Conservation (phyloP, 1,140 invertebrate genomes). For the Pseudobourletiella spinata region DNA sequence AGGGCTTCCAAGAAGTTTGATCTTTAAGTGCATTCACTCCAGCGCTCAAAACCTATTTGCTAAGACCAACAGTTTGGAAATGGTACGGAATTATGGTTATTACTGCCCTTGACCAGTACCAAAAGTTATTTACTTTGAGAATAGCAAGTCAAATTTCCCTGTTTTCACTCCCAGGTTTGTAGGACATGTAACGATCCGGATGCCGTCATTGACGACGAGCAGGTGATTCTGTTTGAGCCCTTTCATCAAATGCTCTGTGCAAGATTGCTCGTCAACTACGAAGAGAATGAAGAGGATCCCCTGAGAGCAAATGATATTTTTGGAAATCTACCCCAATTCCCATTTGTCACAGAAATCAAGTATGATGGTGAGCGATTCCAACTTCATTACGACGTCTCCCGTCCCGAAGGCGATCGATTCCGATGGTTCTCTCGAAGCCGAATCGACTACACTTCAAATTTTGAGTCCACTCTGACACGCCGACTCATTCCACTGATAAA, state of each 20-base stretch:
- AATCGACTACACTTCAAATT: slow-evolving; percentile 58
- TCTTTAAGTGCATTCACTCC: slow-evolving; percentile 63
- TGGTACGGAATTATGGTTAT: slow-evolving; percentile 44
- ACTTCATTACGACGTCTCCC: slow-evolving; percentile 61
- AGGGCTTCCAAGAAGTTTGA: slow-evolving; percentile 57
- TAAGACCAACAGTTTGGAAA: slow-evolving; percentile 58
- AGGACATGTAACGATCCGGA: slow-evolving; percentile 53
- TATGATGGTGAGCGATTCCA: slow-evolving; percentile 91
- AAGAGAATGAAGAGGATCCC: not conserved
- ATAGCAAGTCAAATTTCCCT: too few species aligned
- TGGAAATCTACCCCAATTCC: slow-evolving; percentile 38
- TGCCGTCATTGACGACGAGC: slow-evolving; percentile 47
- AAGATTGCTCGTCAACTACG: slow-evolving; percentile 50
- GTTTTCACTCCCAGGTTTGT: slow-evolving; percentile 52
- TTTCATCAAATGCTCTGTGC: slow-evolving; percentile 85
- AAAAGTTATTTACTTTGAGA: not conserved
- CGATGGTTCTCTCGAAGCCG: slow-evolving; percentile 81
- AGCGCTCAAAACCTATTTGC: slow-evolving; percentile 70
- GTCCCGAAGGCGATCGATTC: slow-evolving; percentile 48
- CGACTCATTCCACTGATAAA: slow-evolving; percentile 54
- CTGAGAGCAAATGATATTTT: slow-evolving; percentile 31
- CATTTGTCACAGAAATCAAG: slow-evolving; percentile 73
- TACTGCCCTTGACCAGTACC: not conserved
- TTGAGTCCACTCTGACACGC: slow-evolving; percentile 58
- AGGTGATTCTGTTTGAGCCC: slow-evolving; percentile 63